A percentile compares a stretch with the other conserved stretches of the same genome.
Evolutionary conservation across 2,888 invertebrate species (phyloP).

Genomic region (Diadromus collaris): DNA sequence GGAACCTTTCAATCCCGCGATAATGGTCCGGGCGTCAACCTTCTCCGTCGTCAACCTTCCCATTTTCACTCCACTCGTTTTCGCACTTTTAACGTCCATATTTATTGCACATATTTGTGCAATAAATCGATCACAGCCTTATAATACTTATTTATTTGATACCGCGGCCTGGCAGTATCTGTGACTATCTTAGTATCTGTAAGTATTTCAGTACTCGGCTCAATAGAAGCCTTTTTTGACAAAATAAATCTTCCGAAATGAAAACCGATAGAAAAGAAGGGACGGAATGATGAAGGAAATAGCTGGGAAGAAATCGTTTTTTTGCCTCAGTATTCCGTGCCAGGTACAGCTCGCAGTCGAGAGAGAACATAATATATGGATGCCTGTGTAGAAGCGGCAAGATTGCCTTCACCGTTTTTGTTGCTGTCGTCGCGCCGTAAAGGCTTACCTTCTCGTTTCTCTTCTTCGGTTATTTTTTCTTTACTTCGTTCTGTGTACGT

Average conservation of each 20-base stretch:
- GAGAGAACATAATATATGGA: conserved; percentile 10
- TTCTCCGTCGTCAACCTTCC: conserved; percentile 5
- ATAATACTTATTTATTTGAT: not conserved
- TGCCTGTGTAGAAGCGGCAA: not conserved
- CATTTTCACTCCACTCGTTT: not conserved
- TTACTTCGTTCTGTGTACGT: conserved; percentile 3
- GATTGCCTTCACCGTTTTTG: not conserved
- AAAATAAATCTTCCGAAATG: not conserved
- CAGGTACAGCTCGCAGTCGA: not conserved
- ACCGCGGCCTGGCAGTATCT: too few species aligned
- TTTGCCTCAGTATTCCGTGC: not conserved
- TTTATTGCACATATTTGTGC: not conserved
- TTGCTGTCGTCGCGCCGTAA: conserved; percentile 41
- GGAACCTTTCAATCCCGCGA: conserved; percentile 61
- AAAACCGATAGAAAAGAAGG: not conserved
- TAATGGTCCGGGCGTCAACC: conserved; percentile 42
- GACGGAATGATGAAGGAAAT: not conserved
- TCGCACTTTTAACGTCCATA: not conserved
- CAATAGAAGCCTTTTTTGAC: not conserved
- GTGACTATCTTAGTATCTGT: not conserved
- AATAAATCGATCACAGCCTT: not conserved
- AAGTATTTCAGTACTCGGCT: not conserved
- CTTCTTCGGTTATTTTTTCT: conserved; percentile 4
- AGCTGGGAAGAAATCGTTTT: not conserved
- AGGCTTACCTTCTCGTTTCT: conserved; percentile 34